A percentile compares a stretch with the other conserved stretches of the same genome.
These are phyloP conservation scores for Tragelaphus scriptus DNA, from an alignment of 2,113 vertebrate species.

Conservation along the genomic window DNA sequence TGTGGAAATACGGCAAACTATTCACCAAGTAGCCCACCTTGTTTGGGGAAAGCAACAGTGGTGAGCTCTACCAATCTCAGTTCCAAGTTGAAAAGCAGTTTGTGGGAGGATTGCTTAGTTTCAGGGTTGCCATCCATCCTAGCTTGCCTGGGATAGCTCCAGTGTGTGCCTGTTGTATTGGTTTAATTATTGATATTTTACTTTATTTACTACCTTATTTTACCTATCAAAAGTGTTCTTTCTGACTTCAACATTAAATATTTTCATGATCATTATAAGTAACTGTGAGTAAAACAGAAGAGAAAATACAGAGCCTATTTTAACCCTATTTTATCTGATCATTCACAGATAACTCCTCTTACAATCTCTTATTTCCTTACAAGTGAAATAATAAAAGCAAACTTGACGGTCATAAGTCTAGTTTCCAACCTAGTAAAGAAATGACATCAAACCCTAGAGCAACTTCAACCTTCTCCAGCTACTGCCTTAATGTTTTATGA, in stretches of 20 bases:
- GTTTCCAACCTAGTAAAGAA: conserved; percentile 23
- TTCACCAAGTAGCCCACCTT: neutral
- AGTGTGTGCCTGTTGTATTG: neutral
- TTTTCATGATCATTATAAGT: neutral
- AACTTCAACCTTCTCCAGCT: neutral
- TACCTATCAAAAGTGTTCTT: neutral
- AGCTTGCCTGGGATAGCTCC: neutral
- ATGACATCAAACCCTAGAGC: neutral
- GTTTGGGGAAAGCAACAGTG: neutral
- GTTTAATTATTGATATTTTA: conserved; percentile 5
- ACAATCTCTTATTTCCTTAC: neutral
- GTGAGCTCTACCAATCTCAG: neutral
- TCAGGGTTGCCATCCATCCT: neutral
- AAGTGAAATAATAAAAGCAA: conserved; percentile 23
- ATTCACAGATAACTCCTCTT: neutral
- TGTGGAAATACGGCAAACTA: neutral
- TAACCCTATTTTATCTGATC: neutral
- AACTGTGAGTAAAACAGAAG: conserved; percentile 3
- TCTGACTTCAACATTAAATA: neutral
- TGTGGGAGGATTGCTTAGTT: neutral
- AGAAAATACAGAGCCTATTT: conserved; percentile 9
- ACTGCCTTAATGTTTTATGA: conserved; percentile 33
- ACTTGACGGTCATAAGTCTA: neutral
- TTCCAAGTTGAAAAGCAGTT: neutral
- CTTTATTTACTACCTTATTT: neutral